Base-by-base conservation (phyloP, 2,113 vertebrate species). In the Lota lota region DNA sequence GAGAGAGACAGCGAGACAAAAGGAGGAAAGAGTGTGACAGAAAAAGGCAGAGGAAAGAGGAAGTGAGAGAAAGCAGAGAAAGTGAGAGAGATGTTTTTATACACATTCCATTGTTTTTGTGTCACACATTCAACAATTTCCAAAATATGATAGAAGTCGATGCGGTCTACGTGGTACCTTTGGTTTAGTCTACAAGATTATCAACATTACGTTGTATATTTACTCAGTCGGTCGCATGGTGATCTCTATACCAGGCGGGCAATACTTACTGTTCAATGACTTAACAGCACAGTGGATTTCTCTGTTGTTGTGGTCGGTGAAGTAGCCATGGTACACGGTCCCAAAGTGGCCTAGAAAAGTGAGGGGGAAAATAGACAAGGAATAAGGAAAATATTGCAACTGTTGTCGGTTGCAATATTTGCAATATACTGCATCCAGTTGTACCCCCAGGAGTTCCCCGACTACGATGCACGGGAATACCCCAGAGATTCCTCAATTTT, bases 251-350 rank as follows among this genome's bases (percentile, higher is more conserved):
- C 15, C 18, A 21, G 15, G 63, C 14, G 22, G 24, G 64, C 3
- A 0, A 14, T 67, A 91, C 95, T 93, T 81, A 96, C 95, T 93
- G 84, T 96, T 94, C 80, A 99, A 85, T 2, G 97, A 98, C 81
- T 99, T 99, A 73, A 98, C 80, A 1, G 97, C 97, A 4, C 97
- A 99, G 90, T 96, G 95, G 54, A 94, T 85, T 24, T 92, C 90
- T 72, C 91, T 92, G 73, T 92, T 86, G 66, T 88, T 87, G 0
- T 91, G 83, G 22, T 96, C 95, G 2, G 5, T 91, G 66, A 97
- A 94, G 75, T 93, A 94, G 69, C 97, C 96, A 0, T 98, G 97
- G 85, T 96, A 99, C 77, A 99, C 97, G 0, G 95, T 94, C 57
- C 97, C 97, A 62, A 99, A 99, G 76, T 99, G 96, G 40, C 97